Conservation (phyloP, 2,888 invertebrate genomes). For the Diploptera punctata region DNA sequence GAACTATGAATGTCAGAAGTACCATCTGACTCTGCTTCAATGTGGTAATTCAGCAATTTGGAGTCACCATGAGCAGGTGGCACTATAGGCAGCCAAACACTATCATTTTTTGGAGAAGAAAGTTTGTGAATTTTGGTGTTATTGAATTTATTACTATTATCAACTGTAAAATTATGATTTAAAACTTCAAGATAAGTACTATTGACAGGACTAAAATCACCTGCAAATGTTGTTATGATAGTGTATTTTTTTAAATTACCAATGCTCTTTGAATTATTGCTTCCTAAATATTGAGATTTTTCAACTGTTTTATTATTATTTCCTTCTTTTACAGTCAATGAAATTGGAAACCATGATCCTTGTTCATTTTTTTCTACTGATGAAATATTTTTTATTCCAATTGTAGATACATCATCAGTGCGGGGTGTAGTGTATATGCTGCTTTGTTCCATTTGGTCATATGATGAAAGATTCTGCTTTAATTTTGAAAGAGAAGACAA, state of each 20-base stretch:
- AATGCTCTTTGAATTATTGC: background rate
- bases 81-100: background rate
- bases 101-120: background rate
- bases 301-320: background rate
- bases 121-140: background rate
- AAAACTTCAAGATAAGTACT: background rate
- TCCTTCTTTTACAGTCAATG: background rate
- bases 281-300: background rate
- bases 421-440: too few species aligned
- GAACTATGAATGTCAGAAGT: background rate
- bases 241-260: background rate
- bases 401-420: too few species aligned
- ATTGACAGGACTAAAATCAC: background rate
- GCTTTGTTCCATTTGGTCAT: too few species aligned
- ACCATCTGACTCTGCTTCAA: background rate
- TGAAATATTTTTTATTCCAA: too few species aligned
- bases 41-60: background rate
- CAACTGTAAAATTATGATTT: background rate
- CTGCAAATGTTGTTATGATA: background rate
- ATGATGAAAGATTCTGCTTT: too few species aligned
- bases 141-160: background rate
- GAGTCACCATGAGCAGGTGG: constrained; percentile 2
- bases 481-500: too few species aligned
- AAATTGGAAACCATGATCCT: background rate
- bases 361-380: background rate